A percentile compares a stretch with the other conserved stretches of the same genome.
Conservation (phyloP, 2,113 vertebrate genomes). For the Camarhynchus parvulus region DNA sequence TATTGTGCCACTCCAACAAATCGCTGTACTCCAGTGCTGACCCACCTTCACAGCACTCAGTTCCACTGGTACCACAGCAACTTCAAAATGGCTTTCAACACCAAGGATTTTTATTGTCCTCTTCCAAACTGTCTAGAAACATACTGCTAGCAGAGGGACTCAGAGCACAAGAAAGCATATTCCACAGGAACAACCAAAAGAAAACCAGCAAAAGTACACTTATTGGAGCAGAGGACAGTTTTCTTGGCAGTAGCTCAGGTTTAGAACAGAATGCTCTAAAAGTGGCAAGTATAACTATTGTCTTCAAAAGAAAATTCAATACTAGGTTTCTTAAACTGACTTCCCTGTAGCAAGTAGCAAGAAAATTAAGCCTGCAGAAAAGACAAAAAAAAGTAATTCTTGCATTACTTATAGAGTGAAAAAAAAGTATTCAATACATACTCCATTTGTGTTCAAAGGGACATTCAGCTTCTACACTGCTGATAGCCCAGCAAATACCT, state of each 20-base stretch:
- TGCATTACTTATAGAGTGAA: not conserved
- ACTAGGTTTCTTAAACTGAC: not conserved
- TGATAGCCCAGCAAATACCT: not conserved
- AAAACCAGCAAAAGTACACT: not conserved
- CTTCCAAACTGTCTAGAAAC: not conserved
- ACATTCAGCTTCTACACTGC: not conserved
- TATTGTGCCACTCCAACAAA: not conserved
- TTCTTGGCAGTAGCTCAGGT: not conserved
- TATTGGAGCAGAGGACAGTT: not conserved
- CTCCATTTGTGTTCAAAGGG: not conserved
- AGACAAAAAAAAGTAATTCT: not conserved
- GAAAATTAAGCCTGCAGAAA: not conserved
- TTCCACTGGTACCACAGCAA: not conserved
- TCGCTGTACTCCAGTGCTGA: not conserved
- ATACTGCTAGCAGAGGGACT: not conserved
- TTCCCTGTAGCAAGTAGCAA: not conserved
- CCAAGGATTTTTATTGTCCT: not conserved
- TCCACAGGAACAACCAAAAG: not conserved
- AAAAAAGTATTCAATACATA: not conserved
- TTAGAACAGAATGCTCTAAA: not conserved
- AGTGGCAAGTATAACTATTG: not conserved
- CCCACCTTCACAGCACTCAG: rapidly evolving
- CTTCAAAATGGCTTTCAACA: not conserved
- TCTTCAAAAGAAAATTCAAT: not conserved
- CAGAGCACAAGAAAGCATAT: not conserved